phyloP scores from a whole-genome alignment of 2,888 invertebrate species.

The Pherbina coryleti region DNA sequence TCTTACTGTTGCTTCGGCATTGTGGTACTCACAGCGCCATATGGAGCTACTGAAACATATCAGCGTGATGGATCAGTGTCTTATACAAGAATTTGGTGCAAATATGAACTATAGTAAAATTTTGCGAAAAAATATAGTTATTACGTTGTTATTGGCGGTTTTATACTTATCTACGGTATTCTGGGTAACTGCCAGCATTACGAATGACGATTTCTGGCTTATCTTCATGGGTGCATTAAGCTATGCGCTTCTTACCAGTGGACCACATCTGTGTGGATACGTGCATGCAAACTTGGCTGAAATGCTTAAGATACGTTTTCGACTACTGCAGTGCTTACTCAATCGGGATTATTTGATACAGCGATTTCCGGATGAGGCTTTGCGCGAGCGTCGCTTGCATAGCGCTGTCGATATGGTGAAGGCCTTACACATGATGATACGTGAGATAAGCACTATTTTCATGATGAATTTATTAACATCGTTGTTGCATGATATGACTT shows the following conservation, averaged over 20 bases:
- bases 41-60: constrained; percentile 53
- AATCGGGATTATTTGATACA: constrained; percentile 46
- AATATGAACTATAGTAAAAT: constrained; percentile 58
- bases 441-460: constrained; percentile 58
- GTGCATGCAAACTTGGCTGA: constrained; percentile 60
- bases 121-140: constrained; percentile 51
- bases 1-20: constrained; percentile 52
- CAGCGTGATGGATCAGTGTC: constrained; percentile 51
- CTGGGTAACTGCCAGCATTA: constrained; percentile 44
- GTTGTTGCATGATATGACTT: constrained; percentile 60
- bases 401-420: constrained; percentile 55
- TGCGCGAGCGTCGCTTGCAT: constrained; percentile 51
- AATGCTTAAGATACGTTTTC: constrained; percentile 59
- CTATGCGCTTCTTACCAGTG: constrained; percentile 55
- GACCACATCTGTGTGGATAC: constrained; percentile 57
- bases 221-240: constrained; percentile 43
- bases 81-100: constrained; percentile 55
- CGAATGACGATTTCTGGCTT: constrained; percentile 39
- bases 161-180: constrained; percentile 45
- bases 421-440: constrained; percentile 57
- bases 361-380: constrained; percentile 41
- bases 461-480: constrained; percentile 50
- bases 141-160: constrained; percentile 42
- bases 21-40: constrained; percentile 47
- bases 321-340: constrained; percentile 58